These are phyloP conservation scores for Thunnus thynnus DNA, from an alignment of 2,113 vertebrate genomes.

Conservation along the genomic window DNA sequence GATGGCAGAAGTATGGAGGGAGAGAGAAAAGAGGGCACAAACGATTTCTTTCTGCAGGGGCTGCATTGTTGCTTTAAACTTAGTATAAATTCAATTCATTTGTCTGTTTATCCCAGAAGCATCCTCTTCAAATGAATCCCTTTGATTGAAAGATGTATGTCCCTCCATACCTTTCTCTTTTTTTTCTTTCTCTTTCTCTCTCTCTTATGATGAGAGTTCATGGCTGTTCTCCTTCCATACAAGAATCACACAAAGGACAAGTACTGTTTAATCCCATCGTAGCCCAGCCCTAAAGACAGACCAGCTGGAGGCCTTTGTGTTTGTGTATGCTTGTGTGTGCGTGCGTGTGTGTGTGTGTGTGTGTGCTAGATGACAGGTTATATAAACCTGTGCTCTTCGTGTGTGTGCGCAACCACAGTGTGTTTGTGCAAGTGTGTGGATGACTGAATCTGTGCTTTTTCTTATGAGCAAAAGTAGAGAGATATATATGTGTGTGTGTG, in stretches of 20 bases:
- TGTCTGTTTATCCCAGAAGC: constrained; percentile 8
- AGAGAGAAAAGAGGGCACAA: constrained; percentile 14
- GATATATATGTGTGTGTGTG: not conserved
- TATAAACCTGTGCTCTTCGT: constrained; percentile 45
- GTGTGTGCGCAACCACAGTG: constrained; percentile 5
- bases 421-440: constrained; percentile 39
- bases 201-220: constrained; percentile 44
- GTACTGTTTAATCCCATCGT: constrained; percentile 75
- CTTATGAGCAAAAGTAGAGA: not conserved
- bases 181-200: not conserved
- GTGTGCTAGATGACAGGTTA: constrained; percentile 40
- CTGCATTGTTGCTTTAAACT: constrained; percentile 50
- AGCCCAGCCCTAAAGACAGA: constrained; percentile 69
- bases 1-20: constrained; percentile 46
- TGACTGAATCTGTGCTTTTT: constrained; percentile 13
- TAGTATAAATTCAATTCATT: constrained; percentile 42
- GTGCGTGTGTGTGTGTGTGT: constrained; percentile 26
- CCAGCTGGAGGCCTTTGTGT: constrained; percentile 75
- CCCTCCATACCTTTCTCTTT: constrained; percentile 2
- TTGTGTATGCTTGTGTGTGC: constrained; percentile 43
- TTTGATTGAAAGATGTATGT: constrained; percentile 33
- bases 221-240: constrained; percentile 56
- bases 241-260: constrained; percentile 75
- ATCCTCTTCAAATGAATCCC: constrained; percentile 17
- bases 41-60: constrained; percentile 23